Evolutionary conservation across 92 coral and sea anemone species (phyloP), one percentile per base, ranked within the genome.

Genomic region (Palythoa caribaeorum): DNA sequence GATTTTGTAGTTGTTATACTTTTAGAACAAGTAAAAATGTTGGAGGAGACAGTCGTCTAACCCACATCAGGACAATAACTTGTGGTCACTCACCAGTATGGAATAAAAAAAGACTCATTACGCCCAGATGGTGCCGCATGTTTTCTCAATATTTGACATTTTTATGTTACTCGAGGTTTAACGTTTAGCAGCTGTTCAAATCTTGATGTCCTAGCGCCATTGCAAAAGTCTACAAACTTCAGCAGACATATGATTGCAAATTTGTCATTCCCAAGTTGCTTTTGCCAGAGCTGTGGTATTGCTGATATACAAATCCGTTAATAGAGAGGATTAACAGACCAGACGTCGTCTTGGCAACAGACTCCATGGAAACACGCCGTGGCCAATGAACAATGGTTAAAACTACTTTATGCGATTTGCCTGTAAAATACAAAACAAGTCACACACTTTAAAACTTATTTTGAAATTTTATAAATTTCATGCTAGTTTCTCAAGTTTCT

Each of bases 21-120:
- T 53, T 16, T 83, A 94, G 97, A 94, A 6, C 97, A 94, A 81
- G 88, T 94, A 71, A 79, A 38, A 72, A 87, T 92, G 55, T 88
- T 94, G 69, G 90, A 92, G 86, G 84, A 90, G 38, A 94, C 90
- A 78, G 39, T 92, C 20, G 94, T 84, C 21, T 88, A 87, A 60
- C 88, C 93, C 14, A n/a, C 66, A 15, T n/a, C 62, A 55, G 62
- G 62, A 55, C 62, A 55, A 55, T 55, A 55, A 55, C 62, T 8
- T 55, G 62, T 15, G 11, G 62, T 55, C 62, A 55, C 62, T 55
- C 62, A 55, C 62, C 62, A 55, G 62, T 8, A 55, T 55, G 62
- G 62, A 55, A 55, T 8, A 55, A 8, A 55, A 55, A 55, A 55
- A 55, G 62, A 8, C 62, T 55, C 11, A 55, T 55, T 55, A 55